Percentiles rank a stretch among this genome's conserved stretches.
These are phyloP conservation scores for Mellivora capensis DNA, from an alignment of 2,113 vertebrate species.

Conservation along the genomic window DNA sequence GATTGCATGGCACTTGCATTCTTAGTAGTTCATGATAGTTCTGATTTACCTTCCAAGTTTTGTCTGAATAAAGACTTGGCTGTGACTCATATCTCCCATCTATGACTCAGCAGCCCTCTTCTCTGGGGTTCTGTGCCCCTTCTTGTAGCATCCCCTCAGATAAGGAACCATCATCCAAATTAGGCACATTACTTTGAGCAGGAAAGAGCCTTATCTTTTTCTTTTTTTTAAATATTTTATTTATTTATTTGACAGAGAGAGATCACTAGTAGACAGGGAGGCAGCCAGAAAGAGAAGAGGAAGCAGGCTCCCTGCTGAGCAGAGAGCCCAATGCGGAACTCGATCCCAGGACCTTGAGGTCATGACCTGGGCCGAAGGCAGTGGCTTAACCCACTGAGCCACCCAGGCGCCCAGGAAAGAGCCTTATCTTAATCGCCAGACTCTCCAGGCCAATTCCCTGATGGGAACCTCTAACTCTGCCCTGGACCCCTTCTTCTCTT, in stretches of 20 bases:
- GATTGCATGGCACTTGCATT: not conserved
- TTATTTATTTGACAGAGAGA: too few species aligned
- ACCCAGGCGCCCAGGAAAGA: too few species aligned
- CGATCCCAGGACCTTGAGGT: too few species aligned
- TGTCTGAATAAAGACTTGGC: not conserved
- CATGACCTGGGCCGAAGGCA: too few species aligned
- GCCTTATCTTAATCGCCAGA: not conserved
- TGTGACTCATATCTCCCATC: not conserved
- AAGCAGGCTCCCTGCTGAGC: too few species aligned
- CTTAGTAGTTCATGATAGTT: not conserved
- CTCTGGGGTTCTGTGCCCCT: fast-evolving
- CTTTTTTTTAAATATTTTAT: too few species aligned
- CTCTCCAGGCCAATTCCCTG: not conserved
- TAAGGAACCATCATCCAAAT: not conserved
- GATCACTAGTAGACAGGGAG: too few species aligned
- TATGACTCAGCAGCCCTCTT: not conserved
- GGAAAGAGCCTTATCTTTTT: not conserved
- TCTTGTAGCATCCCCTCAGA: not conserved
- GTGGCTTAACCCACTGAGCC: too few species aligned
- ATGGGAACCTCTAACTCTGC: not conserved
- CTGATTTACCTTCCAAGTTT: not conserved
- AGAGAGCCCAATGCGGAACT: too few species aligned
- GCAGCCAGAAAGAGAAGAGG: too few species aligned
- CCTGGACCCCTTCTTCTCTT: not conserved
- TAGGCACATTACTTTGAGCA: not conserved